A percentile compares a stretch with the other conserved stretches of the same genome.
phyloP scores from a whole-genome alignment of 2,113 vertebrate genomes.

The Protobothrops flavoviridis region DNA sequence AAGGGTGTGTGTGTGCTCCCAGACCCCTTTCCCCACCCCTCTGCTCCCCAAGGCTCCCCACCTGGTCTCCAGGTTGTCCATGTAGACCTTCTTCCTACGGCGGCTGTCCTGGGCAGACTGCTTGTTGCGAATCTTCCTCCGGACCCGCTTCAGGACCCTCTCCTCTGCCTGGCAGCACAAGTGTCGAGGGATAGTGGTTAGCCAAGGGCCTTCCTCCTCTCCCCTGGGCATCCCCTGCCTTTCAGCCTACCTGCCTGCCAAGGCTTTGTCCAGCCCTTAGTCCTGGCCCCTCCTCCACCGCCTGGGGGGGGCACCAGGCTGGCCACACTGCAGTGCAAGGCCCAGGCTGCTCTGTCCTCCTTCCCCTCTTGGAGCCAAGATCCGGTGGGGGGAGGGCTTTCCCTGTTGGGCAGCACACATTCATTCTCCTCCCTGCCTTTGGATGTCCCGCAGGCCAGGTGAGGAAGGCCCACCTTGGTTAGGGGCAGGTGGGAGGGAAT shows the following conservation, averaged over 20 bases:
- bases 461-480: constrained; percentile 76
- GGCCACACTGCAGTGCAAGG: not conserved
- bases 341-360: not conserved
- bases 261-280: not conserved
- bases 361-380: not conserved
- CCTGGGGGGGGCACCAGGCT: not conserved
- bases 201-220: not conserved
- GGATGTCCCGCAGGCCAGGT: too few relatives aligned
- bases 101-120: constrained; percentile 88
- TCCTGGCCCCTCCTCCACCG: not conserved
- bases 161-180: constrained; percentile 79
- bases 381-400: not conserved
- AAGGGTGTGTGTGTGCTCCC: not conserved
- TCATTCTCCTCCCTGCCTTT: not conserved
- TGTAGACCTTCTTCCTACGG: constrained; percentile 85
- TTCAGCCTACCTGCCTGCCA: not conserved
- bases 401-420: not conserved
- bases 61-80: constrained; percentile 87
- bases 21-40: not conserved
- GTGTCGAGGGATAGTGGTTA: not conserved
- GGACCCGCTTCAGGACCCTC: constrained; percentile 78
- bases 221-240: too few relatives aligned
- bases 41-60: constrained; percentile 37
- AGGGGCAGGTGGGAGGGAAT: constrained; percentile 81
- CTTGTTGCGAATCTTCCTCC: constrained; percentile 90